Conservation (phyloP, 2,113 vertebrate species). For the Oryzias woworae region DNA sequence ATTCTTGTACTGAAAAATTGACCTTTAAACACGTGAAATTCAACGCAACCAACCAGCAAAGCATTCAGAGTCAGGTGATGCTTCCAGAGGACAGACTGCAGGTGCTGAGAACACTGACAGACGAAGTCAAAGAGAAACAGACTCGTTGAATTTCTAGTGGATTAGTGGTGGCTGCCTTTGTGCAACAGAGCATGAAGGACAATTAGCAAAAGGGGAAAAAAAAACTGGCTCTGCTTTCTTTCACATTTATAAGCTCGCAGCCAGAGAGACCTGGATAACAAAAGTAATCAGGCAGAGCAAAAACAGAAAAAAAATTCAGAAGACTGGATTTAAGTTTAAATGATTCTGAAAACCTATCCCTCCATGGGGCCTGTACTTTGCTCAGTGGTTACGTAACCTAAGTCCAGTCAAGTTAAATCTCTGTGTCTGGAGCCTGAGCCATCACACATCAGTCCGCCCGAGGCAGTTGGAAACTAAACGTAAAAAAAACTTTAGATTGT, state of each 20-base stretch:
- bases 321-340: slow-evolving; percentile 17
- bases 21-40: slow-evolving; percentile 36
- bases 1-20: slow-evolving; percentile 17
- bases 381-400: slow-evolving; percentile 49
- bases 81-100: slow-evolving; percentile 11
- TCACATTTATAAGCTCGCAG: slow-evolving; percentile 13
- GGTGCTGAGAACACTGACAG: slow-evolving; percentile 16
- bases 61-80: slow-evolving; percentile 44
- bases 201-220: slow-evolving; percentile 57
- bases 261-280: slow-evolving; percentile 28
- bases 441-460: slow-evolving; percentile 34
- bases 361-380: slow-evolving; percentile 17
- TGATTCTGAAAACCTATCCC: slow-evolving; percentile 28
- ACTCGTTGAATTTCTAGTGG: slow-evolving; percentile 54
- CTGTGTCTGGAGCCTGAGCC: slow-evolving; percentile 33
- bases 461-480: slow-evolving; percentile 15
- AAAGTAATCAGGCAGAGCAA: slow-evolving; percentile 20
- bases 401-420: slow-evolving; percentile 61
- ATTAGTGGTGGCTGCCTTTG: slow-evolving; percentile 63
- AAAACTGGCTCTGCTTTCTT: slow-evolving; percentile 24
- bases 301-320: slow-evolving; percentile 5
- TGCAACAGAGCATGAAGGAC: slow-evolving; percentile 61
- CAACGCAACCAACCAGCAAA: slow-evolving; percentile 33
- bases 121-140: slow-evolving; percentile 15
- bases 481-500: slow-evolving; percentile 5